phyloP scores from a whole-genome alignment of 2,113 vertebrate species.

The Nipponia nippon region DNA sequence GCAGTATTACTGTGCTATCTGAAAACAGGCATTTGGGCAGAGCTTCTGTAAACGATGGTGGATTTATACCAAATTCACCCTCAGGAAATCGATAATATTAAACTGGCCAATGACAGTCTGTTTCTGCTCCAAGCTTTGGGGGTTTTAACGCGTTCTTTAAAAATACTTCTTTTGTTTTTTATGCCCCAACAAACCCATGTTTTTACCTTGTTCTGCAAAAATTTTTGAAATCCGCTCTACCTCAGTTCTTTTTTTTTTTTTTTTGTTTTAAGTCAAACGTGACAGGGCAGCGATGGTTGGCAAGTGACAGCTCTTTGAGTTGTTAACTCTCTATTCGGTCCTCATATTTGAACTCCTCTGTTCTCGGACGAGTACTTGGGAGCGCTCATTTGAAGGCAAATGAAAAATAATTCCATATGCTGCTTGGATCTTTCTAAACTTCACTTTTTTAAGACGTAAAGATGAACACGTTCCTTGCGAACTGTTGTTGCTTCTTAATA shows the following conservation, averaged over 20 bases:
- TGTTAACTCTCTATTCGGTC: neutral
- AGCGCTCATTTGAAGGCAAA: neutral
- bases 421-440: neutral
- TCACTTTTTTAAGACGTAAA: too few species aligned
- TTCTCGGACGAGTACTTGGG: neutral
- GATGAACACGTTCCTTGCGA: neutral
- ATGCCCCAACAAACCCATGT: neutral
- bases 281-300: neutral
- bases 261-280: neutral
- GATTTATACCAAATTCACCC: neutral
- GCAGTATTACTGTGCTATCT: neutral
- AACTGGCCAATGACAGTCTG: neutral
- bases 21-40: neutral
- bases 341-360: rapidly evolving
- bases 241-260: neutral
- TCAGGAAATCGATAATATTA: rapidly evolving
- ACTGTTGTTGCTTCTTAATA: neutral
- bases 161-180: neutral
- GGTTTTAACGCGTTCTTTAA: neutral
- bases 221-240: neutral
- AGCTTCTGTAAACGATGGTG: neutral
- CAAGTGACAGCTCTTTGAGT: neutral
- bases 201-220: neutral
- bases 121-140: neutral
- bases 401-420: neutral